Evolutionary conservation across 2,113 vertebrate genomes (phyloP).

Genomic region (Apodemus speciosus): DNA sequence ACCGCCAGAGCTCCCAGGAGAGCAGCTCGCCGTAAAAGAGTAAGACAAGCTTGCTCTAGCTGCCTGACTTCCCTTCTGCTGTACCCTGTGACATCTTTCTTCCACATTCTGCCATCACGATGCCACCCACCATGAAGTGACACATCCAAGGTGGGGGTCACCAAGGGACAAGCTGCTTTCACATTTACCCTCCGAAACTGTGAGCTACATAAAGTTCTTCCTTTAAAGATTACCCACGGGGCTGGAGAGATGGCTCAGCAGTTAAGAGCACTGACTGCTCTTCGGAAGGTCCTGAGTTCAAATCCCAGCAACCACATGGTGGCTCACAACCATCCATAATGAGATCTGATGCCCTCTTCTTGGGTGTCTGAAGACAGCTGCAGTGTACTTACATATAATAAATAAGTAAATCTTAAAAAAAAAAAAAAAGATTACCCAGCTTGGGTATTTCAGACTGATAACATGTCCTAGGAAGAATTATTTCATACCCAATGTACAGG

Average conservation of each 20-base stretch:
- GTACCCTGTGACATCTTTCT: too few species aligned
- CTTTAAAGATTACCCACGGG: background rate
- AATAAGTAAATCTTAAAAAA: too few species aligned
- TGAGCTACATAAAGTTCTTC: background rate
- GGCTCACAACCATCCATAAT: too few species aligned
- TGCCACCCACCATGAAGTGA: too few species aligned
- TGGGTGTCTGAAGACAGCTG: too few species aligned
- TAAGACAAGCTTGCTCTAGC: background rate
- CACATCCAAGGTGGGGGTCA: background rate
- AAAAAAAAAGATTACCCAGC: background rate
- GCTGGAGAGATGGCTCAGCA: too few species aligned
- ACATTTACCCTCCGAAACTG: background rate
- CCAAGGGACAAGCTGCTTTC: background rate
- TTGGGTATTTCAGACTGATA: background rate
- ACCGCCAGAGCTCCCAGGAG: background rate
- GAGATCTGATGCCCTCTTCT: too few species aligned
- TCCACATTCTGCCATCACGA: background rate
- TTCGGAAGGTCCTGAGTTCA: too few species aligned
- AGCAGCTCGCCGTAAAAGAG: background rate
- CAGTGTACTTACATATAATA: too few species aligned
- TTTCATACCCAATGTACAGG: background rate
- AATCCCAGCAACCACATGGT: too few species aligned
- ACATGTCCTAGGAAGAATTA: background rate
- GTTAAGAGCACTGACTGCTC: too few species aligned
- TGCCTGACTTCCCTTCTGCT: background rate